A percentile compares a stretch with the other conserved stretches of the same genome.
Conservation (phyloP, 2,797 vertebrate genomes). For the Girardinus metallicus region DNA sequence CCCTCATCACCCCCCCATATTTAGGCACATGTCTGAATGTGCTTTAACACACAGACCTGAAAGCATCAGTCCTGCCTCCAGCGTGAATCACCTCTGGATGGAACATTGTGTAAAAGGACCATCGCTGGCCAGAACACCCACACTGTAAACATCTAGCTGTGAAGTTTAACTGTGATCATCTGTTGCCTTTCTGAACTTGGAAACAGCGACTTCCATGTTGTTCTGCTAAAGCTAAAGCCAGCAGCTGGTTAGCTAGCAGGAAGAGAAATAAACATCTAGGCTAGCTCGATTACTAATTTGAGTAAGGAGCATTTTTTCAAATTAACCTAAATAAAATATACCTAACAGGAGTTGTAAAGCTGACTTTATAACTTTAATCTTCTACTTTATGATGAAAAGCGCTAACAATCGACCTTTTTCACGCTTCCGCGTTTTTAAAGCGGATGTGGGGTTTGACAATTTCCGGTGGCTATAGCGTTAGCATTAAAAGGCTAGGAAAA, state of each 20-base stretch:
- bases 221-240: not conserved
- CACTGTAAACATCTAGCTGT: slow-evolving; percentile 7
- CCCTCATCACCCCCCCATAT: slow-evolving; percentile 42
- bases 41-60: slow-evolving; percentile 45
- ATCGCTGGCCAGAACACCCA: slow-evolving; percentile 30
- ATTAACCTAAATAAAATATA: not conserved
- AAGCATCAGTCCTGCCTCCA: slow-evolving; percentile 45
- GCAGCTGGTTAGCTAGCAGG: not conserved
- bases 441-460: no score
- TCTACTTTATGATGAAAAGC: not conserved
- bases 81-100: slow-evolving; percentile 38
- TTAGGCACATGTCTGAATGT: slow-evolving; percentile 45
- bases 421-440: no score
- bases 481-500: no score
- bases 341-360: not conserved
- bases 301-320: not conserved
- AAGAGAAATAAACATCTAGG: not conserved
- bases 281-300: not conserved
- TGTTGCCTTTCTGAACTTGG: slow-evolving; percentile 8
- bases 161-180: slow-evolving; percentile 6
- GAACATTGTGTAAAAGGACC: slow-evolving; percentile 34
- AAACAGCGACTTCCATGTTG: not conserved
- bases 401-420: no score
- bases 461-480: no score
- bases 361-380: not conserved